Conservation (phyloP, 2,113 vertebrate genomes). For the Tragelaphus buxtoni region DNA sequence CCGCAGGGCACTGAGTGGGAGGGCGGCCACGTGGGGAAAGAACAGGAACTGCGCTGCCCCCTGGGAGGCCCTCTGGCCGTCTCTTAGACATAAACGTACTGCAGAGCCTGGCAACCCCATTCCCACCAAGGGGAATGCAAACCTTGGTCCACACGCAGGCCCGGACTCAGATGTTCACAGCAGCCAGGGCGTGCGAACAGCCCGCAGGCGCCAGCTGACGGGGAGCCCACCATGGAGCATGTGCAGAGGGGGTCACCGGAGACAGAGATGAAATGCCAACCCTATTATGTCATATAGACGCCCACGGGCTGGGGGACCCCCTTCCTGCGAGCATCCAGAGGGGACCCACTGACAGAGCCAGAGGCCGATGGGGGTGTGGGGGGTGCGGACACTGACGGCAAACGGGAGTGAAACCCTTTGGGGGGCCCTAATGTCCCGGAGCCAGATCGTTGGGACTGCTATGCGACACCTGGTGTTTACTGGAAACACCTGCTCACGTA, state of each 20-base stretch:
- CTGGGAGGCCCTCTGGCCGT: not conserved
- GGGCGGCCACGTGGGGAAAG: not conserved
- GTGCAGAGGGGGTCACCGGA: not conserved
- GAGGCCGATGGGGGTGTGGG: not conserved
- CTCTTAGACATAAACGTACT: not conserved
- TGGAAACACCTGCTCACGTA: not conserved
- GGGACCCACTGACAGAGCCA: not conserved
- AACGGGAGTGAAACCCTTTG: fast-evolving
- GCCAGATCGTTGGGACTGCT: fast-evolving
- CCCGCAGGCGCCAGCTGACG: not conserved
- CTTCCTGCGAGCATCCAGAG: not conserved
- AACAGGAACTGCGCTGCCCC: fast-evolving
- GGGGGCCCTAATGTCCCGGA: not conserved
- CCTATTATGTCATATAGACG: not conserved
- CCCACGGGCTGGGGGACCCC: not conserved
- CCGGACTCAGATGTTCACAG: fast-evolving
- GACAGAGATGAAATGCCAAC: not conserved
- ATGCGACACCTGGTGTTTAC: not conserved
- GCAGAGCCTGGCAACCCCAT: not conserved
- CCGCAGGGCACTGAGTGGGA: not conserved
- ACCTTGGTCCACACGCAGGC: not conserved
- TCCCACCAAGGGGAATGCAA: fast-evolving
- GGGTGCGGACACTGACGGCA: not conserved
- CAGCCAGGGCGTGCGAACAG: not conserved
- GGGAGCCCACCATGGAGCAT: not conserved